Evolutionary conservation across 23 tunicate species (phyloP), one percentile per base, ranked within the genome.

Genomic region (Aplidium turbinatum): DNA sequence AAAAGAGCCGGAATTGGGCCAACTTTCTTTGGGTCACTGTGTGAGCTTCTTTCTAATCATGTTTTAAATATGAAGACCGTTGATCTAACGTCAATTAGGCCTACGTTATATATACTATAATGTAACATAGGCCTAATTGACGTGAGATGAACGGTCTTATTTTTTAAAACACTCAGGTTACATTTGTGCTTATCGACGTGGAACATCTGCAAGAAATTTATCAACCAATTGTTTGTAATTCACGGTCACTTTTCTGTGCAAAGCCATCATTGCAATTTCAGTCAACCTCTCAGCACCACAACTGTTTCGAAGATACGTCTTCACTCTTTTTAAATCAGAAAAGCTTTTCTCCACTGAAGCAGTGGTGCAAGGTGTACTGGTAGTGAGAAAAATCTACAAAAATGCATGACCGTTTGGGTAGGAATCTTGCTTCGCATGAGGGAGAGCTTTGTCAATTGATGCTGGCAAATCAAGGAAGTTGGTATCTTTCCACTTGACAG

Each of bases 291-390:
- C 26, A 42, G 75, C 75, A 68, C 55, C 56, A 42, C 75, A 68
- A 39, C 33, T 68, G 58, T 68, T 68, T 68, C 75, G 39, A 68
- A 72, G 63, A 32, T 31, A 72, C 23, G 63, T 72, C 2, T 62
- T 62, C 38, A 62, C 11, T 62, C 38, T 62, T 62, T 62, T 29
- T 62, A 25, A 62, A 62, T 62, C 30, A 24, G 36, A 62, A 62
- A 62, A 62, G 68, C 68, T 29, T 62, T n/a, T 62, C 36, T 62
- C 68, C 68, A 62, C 68, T 26, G 68, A 62, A 62, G 68, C 68
- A 62, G 68, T 62, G 11, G 36, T 30, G 38, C 68, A 62, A 26
- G 62, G 13, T 11, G 22, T n/a, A n/a, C n/a, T n/a, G n/a, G n/a
- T n/a, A 55, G 62, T 18, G 24, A 55, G 62, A 55, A 55, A 55